Evolutionary conservation across 1,140 invertebrate species (phyloP).

Genomic region (Drosophila ficusphila): DNA sequence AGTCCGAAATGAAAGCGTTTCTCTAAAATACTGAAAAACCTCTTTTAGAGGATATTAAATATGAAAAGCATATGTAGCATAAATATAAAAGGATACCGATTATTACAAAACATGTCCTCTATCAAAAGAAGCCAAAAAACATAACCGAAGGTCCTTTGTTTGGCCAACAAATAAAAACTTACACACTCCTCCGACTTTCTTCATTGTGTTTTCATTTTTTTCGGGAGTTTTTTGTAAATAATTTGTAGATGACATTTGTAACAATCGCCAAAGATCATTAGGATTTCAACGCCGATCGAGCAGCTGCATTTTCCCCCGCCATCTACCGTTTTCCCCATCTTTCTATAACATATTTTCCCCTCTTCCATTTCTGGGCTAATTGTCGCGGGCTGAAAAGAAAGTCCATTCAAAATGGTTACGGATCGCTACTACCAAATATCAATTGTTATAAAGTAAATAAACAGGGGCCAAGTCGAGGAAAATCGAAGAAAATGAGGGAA

Average conservation of each 20-base stretch:
- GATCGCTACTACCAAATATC: slow-evolving; percentile 24
- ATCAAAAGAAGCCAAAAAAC: slow-evolving; percentile 11
- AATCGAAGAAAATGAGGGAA: neutral
- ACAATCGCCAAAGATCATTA: slow-evolving; percentile 41
- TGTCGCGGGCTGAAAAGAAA: slow-evolving; percentile 47
- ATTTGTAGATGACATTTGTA: slow-evolving; percentile 39
- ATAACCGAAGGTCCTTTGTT: slow-evolving; percentile 16
- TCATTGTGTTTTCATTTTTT: slow-evolving; percentile 8
- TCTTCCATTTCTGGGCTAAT: slow-evolving; percentile 32
- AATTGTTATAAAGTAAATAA: slow-evolving; percentile 28
- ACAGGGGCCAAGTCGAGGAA: neutral
- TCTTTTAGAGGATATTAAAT: neutral
- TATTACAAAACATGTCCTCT: neutral
- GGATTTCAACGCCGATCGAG: slow-evolving; percentile 38
- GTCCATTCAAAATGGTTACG: slow-evolving; percentile 32
- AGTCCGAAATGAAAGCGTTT: too few species aligned
- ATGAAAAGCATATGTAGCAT: neutral
- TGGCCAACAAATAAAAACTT: slow-evolving; percentile 9
- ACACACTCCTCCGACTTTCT: slow-evolving; percentile 17
- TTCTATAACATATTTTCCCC: neutral
- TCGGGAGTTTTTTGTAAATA: neutral
- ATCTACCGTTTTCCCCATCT: neutral
- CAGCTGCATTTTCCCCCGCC: slow-evolving; percentile 20
- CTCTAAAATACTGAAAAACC: neutral
- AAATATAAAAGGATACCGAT: neutral